Base-by-base conservation (phyloP, 2,888 invertebrate species). In the Nematopogon swammerdamellus region DNA sequence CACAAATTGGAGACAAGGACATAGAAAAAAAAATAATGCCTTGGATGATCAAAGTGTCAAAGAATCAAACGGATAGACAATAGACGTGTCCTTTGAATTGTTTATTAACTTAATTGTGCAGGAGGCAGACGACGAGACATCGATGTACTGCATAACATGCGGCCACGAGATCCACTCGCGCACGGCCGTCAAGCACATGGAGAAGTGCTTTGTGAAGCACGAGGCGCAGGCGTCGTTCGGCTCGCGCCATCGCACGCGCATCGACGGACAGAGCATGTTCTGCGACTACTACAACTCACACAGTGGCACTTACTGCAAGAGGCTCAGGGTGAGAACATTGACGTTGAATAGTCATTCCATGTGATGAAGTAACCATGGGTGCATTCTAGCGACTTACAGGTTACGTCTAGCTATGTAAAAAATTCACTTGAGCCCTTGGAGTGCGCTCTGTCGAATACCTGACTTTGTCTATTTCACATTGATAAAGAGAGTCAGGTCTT, bases 201-300 rank as follows among this genome's bases (percentile, higher is more conserved):
- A 97, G 74, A 95, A 95, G 67, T 98, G 97, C 68, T 98, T 96
- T 70, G 91, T 94, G 57, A 97, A 97, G 85, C 95, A 95, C 69
- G 98, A 98, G 70, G 94, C 95, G 46, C 96, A 97, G 72, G 93
- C 97, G 1, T 95, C 96, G 0, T 97, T 97, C 70, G 97, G 97
- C 11, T 96, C 96, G 19, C 86, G 94, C 45, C 96, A 94, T 63
- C 92, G 96, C 67, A 97, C 97, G 0, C 82, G 93, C 50, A 95
- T 97, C 59, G 97, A 97, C 68, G 82, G 83, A 0, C 94, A 93
- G 71, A 94, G 94, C 59, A 95, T 99, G 90, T 98, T 98, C 71
- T 99, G 99, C 67, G 98, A 99, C 63, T 94, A 90, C 67, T 97
- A 89, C 73, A 97, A 97, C 72, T 85, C 91, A 0, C 80, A 83